A percentile compares a stretch with the other conserved stretches of the same genome.
phyloP scores from a whole-genome alignment of 2,113 vertebrate species.

The Isurus oxyrinchus region DNA sequence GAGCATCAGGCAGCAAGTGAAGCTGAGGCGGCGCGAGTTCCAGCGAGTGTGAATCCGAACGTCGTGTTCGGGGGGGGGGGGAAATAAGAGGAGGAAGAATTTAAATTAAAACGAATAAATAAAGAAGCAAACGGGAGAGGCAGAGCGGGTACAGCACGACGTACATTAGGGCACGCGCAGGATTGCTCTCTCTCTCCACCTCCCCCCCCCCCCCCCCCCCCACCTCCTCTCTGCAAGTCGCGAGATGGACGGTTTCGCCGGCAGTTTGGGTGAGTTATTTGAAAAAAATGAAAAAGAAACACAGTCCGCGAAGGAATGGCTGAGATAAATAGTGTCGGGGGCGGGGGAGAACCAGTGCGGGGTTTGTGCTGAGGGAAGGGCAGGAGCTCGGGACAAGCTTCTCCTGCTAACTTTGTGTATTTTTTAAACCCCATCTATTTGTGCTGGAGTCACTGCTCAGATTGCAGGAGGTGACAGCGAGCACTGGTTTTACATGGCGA shows the following conservation, averaged over 20 bases:
- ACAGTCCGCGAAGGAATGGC: not conserved
- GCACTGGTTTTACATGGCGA: not conserved
- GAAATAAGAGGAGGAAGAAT: conserved; percentile 5
- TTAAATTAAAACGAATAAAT: not conserved
- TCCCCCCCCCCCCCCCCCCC: no score
- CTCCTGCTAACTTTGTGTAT: not conserved
- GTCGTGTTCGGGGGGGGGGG: conserved; percentile 37
- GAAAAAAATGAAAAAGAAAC: not conserved
- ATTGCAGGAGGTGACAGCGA: not conserved
- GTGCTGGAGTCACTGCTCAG: not conserved
- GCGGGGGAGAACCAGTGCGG: not conserved
- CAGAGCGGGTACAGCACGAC: not conserved
- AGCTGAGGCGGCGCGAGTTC: not conserved
- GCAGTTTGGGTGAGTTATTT: conserved; percentile 80
- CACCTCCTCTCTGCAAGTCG: not conserved
- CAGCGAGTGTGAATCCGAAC: not conserved
- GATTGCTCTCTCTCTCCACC: not conserved
- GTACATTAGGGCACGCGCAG: not conserved
- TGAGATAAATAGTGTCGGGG: not conserved
- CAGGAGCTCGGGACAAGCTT: not conserved
- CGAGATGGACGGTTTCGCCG: conserved; percentile 91
- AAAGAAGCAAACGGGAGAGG: not conserved
- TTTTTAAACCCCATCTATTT: no score
- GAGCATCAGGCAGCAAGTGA: not conserved
- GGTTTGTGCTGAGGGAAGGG: not conserved